Base-by-base conservation (phyloP, 2,888 invertebrate genomes). In the Cordylochernes scorpioides region DNA sequence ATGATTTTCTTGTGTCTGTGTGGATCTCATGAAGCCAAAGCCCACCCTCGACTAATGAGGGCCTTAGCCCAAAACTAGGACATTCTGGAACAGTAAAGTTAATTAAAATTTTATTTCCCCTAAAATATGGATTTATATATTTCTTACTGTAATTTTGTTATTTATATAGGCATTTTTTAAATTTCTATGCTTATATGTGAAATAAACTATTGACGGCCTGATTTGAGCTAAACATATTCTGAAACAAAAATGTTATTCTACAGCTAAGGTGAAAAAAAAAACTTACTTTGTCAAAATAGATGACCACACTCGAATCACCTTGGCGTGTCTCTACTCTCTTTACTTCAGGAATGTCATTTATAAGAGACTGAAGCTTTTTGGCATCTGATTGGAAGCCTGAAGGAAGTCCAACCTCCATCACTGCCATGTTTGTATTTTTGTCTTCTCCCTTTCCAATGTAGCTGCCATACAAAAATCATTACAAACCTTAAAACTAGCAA, bases 341-440 rank as follows among this genome's bases (percentile, higher is more conserved):
- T 5, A 30, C 40, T 34, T 35, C 31, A 4, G 30, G 27, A 6
- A 34, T 9, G 10, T 33, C 33, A 17, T 30, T 30, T 3, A 38
- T 38, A 12, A 24, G 32, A 26, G 38, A 28, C 5, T 40, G 43
- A 68, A 70, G 44, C 68, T 53, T 46, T 68, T 39, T 65, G 55
- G 49, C 44, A 43, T 82, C 77, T 0, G 75, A 72, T 1, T 72
- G 65, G 49, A 72, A 88, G 10, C 88, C 86, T 1, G 82, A 82
- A 0, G 84, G 84, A 32, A 88, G 59, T 37, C 67, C 67, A 0
- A 86, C 71, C 46, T 82, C 82, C 62, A 86, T 71, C 1, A 86
- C 70, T 9, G 78, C 74, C 68, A 86, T 71, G 40, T 86, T 86
- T 16, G 32, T 38, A n/a, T n/a, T n/a, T n/a, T n/a, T n/a, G n/a